Conservation (phyloP, 1,140 invertebrate genomes). For the Aphidius ervi region DNA sequence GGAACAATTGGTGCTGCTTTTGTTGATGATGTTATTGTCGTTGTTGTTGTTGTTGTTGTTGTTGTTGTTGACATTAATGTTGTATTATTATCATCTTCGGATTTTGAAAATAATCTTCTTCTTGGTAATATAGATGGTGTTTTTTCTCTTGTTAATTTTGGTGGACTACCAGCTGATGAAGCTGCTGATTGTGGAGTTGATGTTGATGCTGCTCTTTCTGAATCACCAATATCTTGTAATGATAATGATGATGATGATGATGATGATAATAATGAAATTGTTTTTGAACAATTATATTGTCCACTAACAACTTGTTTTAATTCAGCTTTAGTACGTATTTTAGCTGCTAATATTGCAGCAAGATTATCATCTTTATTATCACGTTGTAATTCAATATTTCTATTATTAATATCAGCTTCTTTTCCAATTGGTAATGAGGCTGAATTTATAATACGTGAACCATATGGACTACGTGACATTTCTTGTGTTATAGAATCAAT, state of each 20-base stretch:
- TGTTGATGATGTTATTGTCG: constrained; percentile 24
- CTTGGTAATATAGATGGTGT: constrained; percentile 41
- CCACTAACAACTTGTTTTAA: constrained; percentile 61
- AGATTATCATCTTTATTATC: constrained; percentile 54
- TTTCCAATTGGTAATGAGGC: constrained; percentile 41
- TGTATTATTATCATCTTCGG: constrained; percentile 50
- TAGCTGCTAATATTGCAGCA: constrained; percentile 59
- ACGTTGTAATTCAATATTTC: constrained; percentile 45
- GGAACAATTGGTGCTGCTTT: too few species aligned
- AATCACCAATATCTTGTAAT: constrained; percentile 36
- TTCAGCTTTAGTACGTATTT: constrained; percentile 78
- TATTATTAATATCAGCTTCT: constrained; percentile 38
- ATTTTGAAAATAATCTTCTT: constrained; percentile 51
- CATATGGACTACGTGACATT: constrained; percentile 39
- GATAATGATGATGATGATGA: constrained; percentile 2
- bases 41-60: constrained; percentile 32
- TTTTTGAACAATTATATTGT: constrained; percentile 29
- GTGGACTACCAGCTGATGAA: constrained; percentile 49
- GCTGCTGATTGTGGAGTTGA: constrained; percentile 41
- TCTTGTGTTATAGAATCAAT: constrained; percentile 58
- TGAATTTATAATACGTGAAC: constrained; percentile 41
- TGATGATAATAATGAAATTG: constrained; percentile 28
- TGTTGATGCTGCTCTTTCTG: constrained; percentile 40
- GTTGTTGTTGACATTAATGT: constrained; percentile 28
- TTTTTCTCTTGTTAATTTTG: constrained; percentile 53